Evolutionary conservation across 2,113 vertebrate species (phyloP).

Genomic region (Pycnonotus jocosus): DNA sequence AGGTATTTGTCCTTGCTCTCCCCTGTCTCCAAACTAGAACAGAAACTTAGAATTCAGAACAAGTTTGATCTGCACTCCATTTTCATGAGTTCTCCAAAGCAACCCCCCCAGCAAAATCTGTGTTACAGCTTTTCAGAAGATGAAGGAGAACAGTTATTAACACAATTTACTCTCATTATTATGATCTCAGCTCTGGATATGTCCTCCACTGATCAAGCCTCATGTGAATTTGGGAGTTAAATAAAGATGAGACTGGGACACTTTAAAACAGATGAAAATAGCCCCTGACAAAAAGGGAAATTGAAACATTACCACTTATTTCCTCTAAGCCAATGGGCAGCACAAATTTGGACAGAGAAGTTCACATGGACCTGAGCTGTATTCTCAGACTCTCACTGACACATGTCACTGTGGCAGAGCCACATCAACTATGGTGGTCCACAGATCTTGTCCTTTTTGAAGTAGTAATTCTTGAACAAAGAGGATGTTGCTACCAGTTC

Average conservation of each 20-base stretch:
- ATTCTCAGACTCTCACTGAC: background rate
- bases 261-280: background rate
- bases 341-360: background rate
- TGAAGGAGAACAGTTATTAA: background rate
- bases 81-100: background rate
- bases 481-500: background rate
- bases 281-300: background rate
- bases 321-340: background rate
- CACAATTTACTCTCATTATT: background rate
- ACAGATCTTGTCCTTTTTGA: background rate
- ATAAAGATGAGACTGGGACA: background rate
- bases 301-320: background rate
- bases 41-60: background rate
- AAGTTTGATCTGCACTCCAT: fast-evolving
- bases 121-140: background rate
- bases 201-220: background rate
- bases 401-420: background rate
- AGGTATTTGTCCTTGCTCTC: background rate
- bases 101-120: background rate
- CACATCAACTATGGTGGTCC: background rate
- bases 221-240: background rate
- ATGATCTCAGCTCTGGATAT: background rate
- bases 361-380: background rate
- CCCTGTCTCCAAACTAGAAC: background rate
- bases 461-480: background rate